Conservation (phyloP, 2,888 invertebrate genomes). For the Maniola hyperantus region DNA sequence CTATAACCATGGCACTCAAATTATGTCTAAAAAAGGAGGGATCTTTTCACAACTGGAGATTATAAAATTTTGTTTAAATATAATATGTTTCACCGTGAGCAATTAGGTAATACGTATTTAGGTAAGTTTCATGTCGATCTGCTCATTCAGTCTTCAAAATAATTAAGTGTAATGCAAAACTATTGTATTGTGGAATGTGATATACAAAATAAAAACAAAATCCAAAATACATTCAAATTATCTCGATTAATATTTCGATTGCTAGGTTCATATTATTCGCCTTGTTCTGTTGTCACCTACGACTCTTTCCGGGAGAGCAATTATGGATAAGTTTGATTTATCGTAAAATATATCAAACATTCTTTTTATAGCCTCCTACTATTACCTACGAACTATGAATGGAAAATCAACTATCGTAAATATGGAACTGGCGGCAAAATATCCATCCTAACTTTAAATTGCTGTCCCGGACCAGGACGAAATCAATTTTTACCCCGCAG, state of each 20-base stretch:
- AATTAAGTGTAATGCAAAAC: conserved; percentile 69
- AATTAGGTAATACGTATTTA: conserved; percentile 64
- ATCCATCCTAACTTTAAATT: conserved; percentile 69
- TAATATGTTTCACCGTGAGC: conserved; percentile 62
- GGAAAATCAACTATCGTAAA: conserved; percentile 62
- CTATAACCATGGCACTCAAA: conserved; percentile 80
- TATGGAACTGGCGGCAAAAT: conserved; percentile 66
- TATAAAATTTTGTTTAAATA: conserved; percentile 38
- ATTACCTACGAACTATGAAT: conserved; percentile 49
- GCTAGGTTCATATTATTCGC: conserved; percentile 33
- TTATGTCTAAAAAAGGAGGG: conserved; percentile 79
- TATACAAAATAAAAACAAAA: conserved; percentile 50
- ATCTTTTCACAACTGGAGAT: conserved; percentile 76
- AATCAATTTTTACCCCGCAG: conserved; percentile 48
- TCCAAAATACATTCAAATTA: conserved; percentile 22
- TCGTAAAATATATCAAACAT: conserved; percentile 51
- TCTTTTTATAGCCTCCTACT: conserved; percentile 59
- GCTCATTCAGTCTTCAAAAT: conserved; percentile 78
- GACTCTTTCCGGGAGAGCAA: conserved; percentile 61
- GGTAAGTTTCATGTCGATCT: conserved; percentile 49
- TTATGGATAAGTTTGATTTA: conserved; percentile 41
- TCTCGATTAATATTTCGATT: conserved; percentile 24
- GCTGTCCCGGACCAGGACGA: conserved; percentile 77
- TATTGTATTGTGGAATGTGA: conserved; percentile 69
- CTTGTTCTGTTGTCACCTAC: conserved; percentile 29